These are phyloP conservation scores for Callopanchax toddi DNA, from an alignment of 2,113 vertebrate species.

Conservation along the genomic window DNA sequence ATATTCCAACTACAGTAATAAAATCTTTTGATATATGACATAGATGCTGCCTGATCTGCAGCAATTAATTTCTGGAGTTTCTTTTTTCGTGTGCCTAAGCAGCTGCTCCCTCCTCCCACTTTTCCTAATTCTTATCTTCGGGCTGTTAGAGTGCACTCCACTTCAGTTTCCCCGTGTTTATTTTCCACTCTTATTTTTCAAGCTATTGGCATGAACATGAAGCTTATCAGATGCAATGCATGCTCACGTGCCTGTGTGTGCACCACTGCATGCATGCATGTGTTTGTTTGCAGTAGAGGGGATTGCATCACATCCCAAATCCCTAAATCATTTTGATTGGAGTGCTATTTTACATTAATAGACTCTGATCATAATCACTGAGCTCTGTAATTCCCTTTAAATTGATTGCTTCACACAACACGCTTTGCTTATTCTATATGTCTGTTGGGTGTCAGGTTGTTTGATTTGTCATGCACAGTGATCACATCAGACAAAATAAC, in stretches of 20 bases:
- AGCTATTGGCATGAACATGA: slow-evolving; percentile 8
- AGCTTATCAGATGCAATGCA: slow-evolving; percentile 24
- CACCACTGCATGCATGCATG: slow-evolving; percentile 14
- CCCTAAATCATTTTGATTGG: slow-evolving; percentile 67
- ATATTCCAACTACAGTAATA: slow-evolving; percentile 56
- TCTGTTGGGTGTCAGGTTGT: slow-evolving; percentile 56
- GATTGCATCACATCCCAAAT: slow-evolving; percentile 36
- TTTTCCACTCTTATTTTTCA: slow-evolving; percentile 47
- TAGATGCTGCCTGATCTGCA: slow-evolving; percentile 69
- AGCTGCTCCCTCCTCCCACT: slow-evolving; percentile 54
- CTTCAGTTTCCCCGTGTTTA: slow-evolving; percentile 58
- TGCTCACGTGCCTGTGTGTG: background rate
- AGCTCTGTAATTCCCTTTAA: slow-evolving; percentile 66
- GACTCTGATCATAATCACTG: slow-evolving; percentile 71
- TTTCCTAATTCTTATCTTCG: slow-evolving; percentile 56
- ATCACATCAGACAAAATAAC: slow-evolving; percentile 32
- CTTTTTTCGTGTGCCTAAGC: slow-evolving; percentile 47
- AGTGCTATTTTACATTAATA: slow-evolving; percentile 64
- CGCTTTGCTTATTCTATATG: slow-evolving; percentile 62
- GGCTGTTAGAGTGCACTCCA: slow-evolving; percentile 64
- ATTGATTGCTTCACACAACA: slow-evolving; percentile 63
- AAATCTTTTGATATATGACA: slow-evolving; percentile 60
- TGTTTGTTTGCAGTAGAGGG: slow-evolving; percentile 28
- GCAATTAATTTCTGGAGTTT: slow-evolving; percentile 74
- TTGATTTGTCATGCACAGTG: slow-evolving; percentile 57